Evolutionary conservation across 2,888 invertebrate genomes (phyloP), one percentile per base, ranked within the genome.

Genomic region (Caenorhabditis angaria): DNA sequence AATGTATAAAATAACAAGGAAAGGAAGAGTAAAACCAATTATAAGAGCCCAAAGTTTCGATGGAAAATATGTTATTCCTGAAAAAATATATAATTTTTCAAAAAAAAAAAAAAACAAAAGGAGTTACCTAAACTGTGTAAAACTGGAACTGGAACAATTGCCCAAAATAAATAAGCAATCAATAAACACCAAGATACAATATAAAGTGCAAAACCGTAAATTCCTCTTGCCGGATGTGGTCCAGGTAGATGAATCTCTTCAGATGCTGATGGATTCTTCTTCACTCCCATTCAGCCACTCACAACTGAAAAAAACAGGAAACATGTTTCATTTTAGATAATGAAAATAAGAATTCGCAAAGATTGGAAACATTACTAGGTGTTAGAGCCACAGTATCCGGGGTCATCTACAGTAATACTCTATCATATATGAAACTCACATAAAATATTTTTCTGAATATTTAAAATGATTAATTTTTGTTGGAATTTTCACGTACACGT

Each of bases 151-250:
- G 95, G 94, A 67, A 93, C 89, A 82, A 93, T 90, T 18, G 95
- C 93, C 96, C 97, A 97, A 61, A 93, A 89, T 58, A 94, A 88
- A 88, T 94, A 97, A 22, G 93, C 86, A 0, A 87, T 55, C n/a
- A 91, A 73, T 29, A 84, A 58, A 41, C 57, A 68, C 76, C 76
- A 78, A 54, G 75, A 68, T 20, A 71, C 61, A 51, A 80, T 78
- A 53, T 80, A 80, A 12, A 80, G 66, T 27, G 77, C 77, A 53
- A 80, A 80, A 24, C 80, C 80, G 77, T 80, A 80, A 24, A 80
- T 77, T 66, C 79, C 80, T 61, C 80, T 65, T 20, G 80, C 80
- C 29, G 80, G 80, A 65, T 80, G 80, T 28, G 80, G 80, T 25
- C 72, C 77, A 10, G 80, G 80, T 12, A 73, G 60, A 56, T 77